A percentile compares a stretch with the other conserved stretches of the same genome.
These are phyloP conservation scores for Drosophila ambigua DNA, from an alignment of 1,140 invertebrate species.

Conservation along the genomic window DNA sequence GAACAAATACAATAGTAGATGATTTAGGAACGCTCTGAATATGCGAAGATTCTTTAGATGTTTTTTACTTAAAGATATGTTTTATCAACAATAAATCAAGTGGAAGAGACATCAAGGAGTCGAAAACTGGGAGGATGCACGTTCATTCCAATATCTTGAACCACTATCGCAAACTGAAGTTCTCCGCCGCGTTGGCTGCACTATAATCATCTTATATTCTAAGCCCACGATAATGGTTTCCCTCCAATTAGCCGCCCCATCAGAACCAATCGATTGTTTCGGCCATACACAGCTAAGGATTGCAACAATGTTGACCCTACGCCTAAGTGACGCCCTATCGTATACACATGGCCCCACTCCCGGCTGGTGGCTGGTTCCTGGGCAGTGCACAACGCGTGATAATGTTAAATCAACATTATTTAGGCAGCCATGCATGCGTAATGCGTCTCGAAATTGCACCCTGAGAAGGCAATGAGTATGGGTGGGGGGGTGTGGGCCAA, in stretches of 20 bases:
- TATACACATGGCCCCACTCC: conserved; percentile 4
- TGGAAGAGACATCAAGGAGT: no score
- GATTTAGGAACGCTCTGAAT: no score
- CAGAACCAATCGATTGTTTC: background rate
- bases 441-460: conserved; percentile 77
- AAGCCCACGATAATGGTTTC: background rate
- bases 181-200: background rate
- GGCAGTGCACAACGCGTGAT: conserved; percentile 54
- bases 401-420: conserved; percentile 84
- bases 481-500: conserved; percentile 20
- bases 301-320: conserved; percentile 51
- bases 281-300: conserved; percentile 6
- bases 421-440: conserved; percentile 81
- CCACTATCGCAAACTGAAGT: no score
- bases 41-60: no score
- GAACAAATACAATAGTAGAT: no score
- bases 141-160: no score
- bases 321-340: conserved; percentile 42
- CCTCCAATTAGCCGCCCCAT: conserved; percentile 14
- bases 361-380: background rate
- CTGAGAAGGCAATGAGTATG: conserved; percentile 34
- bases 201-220: no score
- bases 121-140: no score
- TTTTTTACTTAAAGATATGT: no score
- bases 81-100: no score